These are phyloP conservation scores for Pagrus major DNA, from an alignment of 2,113 vertebrate genomes.

Conservation along the genomic window DNA sequence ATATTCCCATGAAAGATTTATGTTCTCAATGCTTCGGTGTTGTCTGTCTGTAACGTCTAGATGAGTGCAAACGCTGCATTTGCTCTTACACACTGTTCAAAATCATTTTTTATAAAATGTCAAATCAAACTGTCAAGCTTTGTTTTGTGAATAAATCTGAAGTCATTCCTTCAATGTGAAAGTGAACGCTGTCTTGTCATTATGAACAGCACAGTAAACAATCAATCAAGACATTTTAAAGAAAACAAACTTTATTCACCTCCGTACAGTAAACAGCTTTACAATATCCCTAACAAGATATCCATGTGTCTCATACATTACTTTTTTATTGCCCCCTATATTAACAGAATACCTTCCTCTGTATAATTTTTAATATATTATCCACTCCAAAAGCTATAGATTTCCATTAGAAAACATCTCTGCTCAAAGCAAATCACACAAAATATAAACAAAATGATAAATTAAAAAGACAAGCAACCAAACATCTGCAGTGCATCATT, in stretches of 20 bases:
- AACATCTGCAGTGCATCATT: slow-evolving; percentile 34
- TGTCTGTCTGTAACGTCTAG: not conserved
- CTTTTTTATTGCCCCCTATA: slow-evolving; percentile 45
- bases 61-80: not conserved
- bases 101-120: not conserved
- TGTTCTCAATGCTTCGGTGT: too few species aligned
- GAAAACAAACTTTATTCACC: slow-evolving; percentile 80
- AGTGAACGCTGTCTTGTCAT: not conserved
- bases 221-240: slow-evolving; percentile 31
- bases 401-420: slow-evolving; percentile 62
- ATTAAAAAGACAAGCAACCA: slow-evolving; percentile 45
- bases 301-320: slow-evolving; percentile 38
- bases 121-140: not conserved
- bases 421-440: slow-evolving; percentile 61
- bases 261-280: slow-evolving; percentile 67
- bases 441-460: slow-evolving; percentile 49
- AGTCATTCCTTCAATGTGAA: not conserved
- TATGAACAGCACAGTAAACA: not conserved
- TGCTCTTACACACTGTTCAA: slow-evolving; percentile 2
- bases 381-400: slow-evolving; percentile 58
- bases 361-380: slow-evolving; percentile 36
- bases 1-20: not conserved
- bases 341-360: slow-evolving; percentile 43
- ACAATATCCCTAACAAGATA: slow-evolving; percentile 58
- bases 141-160: slow-evolving; percentile 61